These are phyloP conservation scores for Cantharis lateralis DNA, from an alignment of 2,888 invertebrate species.

Conservation along the genomic window DNA sequence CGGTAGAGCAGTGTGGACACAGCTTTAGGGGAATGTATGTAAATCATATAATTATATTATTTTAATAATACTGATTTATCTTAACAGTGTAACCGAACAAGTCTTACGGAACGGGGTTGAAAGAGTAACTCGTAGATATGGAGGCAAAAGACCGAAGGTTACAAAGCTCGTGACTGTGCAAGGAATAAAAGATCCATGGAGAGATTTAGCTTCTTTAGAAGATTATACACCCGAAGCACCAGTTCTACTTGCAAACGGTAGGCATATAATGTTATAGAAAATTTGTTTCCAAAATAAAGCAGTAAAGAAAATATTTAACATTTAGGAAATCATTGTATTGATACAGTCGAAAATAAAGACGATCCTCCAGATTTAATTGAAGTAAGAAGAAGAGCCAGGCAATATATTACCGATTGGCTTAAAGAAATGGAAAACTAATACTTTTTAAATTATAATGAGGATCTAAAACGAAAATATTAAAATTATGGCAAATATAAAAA, in stretches of 20 bases:
- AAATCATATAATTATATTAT: no score
- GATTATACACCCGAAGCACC: constrained; percentile 5
- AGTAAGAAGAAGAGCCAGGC: not conserved
- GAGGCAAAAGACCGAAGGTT: not conserved
- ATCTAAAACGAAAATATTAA: no score
- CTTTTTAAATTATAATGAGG: not conserved
- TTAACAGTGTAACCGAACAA: not conserved
- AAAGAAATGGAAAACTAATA: not conserved
- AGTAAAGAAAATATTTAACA: no score
- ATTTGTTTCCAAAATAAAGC: no score
- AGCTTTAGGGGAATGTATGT: not conserved
- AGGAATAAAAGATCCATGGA: constrained; percentile 13
- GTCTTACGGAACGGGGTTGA: not conserved
- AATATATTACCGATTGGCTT: constrained; percentile 13
- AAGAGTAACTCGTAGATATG: not conserved
- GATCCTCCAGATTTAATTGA: constrained; percentile 5
- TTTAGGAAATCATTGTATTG: constrained; percentile 9
- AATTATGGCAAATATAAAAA: no score
- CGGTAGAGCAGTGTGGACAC: not conserved
- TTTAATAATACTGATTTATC: not conserved
- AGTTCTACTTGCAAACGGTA: not conserved
- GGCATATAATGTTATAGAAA: no score
- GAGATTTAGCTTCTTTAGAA: not conserved
- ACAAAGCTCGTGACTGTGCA: constrained; percentile 8
- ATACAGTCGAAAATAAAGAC: not conserved